Evolutionary conservation across 2,113 vertebrate genomes (phyloP), one percentile per base, ranked within the genome.

Genomic region (Scomber colias): DNA sequence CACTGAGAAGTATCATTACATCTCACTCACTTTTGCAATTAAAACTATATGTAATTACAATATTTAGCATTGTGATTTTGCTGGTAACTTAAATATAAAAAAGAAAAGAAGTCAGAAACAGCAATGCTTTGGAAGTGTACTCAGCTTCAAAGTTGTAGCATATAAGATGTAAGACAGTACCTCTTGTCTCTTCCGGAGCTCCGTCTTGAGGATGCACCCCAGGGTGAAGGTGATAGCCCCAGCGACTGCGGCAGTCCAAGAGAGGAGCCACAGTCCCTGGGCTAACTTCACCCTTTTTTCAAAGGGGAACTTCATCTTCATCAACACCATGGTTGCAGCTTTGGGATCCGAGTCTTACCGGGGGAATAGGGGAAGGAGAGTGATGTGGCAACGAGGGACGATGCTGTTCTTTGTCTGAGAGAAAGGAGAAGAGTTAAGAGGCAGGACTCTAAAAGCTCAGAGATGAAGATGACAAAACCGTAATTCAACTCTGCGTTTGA

Each of bases 231-330:
- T 96, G 27, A 95, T 51, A 40, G 94, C 93, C 63, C 94, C 92
- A 0, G 94, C 90, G 31, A 96, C 70, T 12, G 90, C 92, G 86
- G 96, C 94, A 69, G 94, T 50, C 96, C 95, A 96, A 61, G 95
- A 96, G 11, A 96, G 91, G 50, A 96, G 84, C 96, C 96, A 96
- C 77, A 96, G 91, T 73, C 95, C 94, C 82, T 96, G 95, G 44
- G 96, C 95, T 21, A 96, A 80, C 81, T 94, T 95, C 73, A 96
- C 94, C 79, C 95, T 94, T 89, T 95, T 96, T 73, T 95, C 68
- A 61, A 95, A 95, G 30, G 95, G 93, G 82, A 96, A 95, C 87
- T 95, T 96, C 91, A 96, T 94, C 92, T 95, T 95, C 90, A 95
- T 92, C 55, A 96, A 89, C 72, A 94, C 95, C 96, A 96, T 96